Evolutionary conservation across 1,140 invertebrate genomes (phyloP), one percentile per base, ranked within the genome.

Genomic region (Drosophila pseudoananassae): DNA sequence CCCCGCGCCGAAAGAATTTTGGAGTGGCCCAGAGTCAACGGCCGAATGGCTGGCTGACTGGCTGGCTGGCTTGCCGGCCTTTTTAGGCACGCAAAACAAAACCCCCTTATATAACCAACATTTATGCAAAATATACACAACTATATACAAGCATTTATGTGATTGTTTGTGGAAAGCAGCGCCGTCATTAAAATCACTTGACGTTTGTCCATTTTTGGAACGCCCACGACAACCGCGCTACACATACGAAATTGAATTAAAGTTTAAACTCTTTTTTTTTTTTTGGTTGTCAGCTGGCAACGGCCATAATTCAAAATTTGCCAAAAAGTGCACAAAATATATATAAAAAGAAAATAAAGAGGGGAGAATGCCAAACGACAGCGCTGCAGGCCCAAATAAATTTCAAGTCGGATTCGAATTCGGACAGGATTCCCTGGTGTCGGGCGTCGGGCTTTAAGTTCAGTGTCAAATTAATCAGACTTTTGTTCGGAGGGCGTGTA

Each of bases 391-490:
- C 54, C 29, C 15, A 71, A 53, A 85, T 85, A 87, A 87, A 85
- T 85, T 78, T 78, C 15, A 10, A 65, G 47, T 51, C 56, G 36
- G 33, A 50, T 33, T 73, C 23, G 54, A 51, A 59, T 50, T 58
- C 51, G 40, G 49, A 57, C 50, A 46, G 51, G 81, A 66, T 69
- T 85, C 76, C 76, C 68, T 77, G 68, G 78, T 65, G 78, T 46
- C 73, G 61, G 69, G 74, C 74, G 78, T 46, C 73, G 61, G 69
- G 74, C 74, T 72, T 78, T 76, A 72, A 54, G 75, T 82, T 87
- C 54, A 88, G 82, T 87, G 82, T 87, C 82, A 87, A 88, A 87
- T 87, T 87, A 87, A 87, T 87, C 82, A 87, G 82, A 76, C 82
- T 87, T 80, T 88, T 73, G 68, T 80, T 80, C 50, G 61, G 70